Conservation (phyloP, 2,113 vertebrate genomes). For the Hippocampus guttulatus region DNA sequence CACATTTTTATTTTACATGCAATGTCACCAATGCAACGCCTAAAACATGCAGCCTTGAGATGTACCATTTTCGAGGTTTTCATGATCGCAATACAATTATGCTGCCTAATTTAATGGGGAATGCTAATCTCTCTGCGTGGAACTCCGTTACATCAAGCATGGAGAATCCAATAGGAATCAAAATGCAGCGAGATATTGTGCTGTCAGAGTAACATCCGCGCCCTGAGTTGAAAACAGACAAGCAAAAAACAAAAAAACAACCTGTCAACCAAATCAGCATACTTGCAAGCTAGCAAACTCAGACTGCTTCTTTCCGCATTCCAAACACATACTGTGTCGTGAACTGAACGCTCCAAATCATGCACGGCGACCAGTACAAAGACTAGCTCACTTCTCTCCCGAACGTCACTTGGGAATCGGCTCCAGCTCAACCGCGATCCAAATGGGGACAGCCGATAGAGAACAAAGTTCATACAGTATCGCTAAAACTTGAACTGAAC, state of each 20-base stretch:
- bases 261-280: too few species aligned
- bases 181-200: background rate
- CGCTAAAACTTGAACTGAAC: too few species aligned
- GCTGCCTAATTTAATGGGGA: background rate
- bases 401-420: too few species aligned
- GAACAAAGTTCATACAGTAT: too few species aligned
- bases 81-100: conserved; percentile 21
- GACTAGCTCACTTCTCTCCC: too few species aligned
- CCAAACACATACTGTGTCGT: too few species aligned
- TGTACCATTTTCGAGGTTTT: background rate
- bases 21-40: background rate
- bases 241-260: background rate
- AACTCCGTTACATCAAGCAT: background rate
- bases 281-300: too few species aligned
- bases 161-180: background rate
- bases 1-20: conserved; percentile 34
- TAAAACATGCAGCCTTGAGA: background rate
- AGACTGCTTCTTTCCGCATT: too few species aligned
- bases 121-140: background rate
- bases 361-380: too few species aligned
- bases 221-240: conserved; percentile 1
- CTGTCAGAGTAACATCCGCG: background rate
- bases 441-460: too few species aligned
- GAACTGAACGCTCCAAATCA: too few species aligned
- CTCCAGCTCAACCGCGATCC: too few species aligned